Evolutionary conservation across 2,797 vertebrate species (phyloP), one percentile per base, ranked within the genome.

Genomic region (Hydrolagus colliei): DNA sequence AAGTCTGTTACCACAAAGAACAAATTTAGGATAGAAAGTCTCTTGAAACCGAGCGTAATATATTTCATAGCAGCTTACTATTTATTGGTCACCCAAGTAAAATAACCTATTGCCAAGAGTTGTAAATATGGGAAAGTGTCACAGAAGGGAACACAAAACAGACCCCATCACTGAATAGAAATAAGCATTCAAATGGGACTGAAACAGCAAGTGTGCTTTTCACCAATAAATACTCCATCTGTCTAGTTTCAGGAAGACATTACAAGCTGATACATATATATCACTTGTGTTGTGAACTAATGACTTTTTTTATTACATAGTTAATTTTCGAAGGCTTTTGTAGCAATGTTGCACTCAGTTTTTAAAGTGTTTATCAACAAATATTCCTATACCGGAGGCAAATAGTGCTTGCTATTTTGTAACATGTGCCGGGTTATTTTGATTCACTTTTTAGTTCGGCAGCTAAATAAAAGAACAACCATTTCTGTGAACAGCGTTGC

Each of bases 301-400:
- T 52, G 41, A 52, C 41, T 52, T 52, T 52, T 52, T 52, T 52
- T 52, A 52, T 52, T 52, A 52, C 41, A 52, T 14, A 84, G 71
- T 68, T 84, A 2, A 20, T 13, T 71, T 71, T 27, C 65, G 41
- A 1, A 7, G 65, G 32, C 16, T 41, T 67, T 20, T 71, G 32
- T 68, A 20, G 27, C 67, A 84, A 11, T 11, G 7, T 35, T 82
- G 65, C 20, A 52, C 16, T 41, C 35, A 84, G 65, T 16, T 41
- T 84, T 52, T 71, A 35, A 71, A 82, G 63, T 18, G n/a, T 41
- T 67, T 84, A 62, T 67, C 52, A 68, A 32, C 67, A 71, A 84
- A 41, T 67, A 84, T 84, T 41, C 41, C 63, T 18, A 63, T 84
- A 67, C 18, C 65, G 68, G 6, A 59, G 61, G 52, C 41, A 77